These are phyloP conservation scores for Ditylenchus weischeri DNA, from an alignment of 2,888 invertebrate species.

Conservation along the genomic window DNA sequence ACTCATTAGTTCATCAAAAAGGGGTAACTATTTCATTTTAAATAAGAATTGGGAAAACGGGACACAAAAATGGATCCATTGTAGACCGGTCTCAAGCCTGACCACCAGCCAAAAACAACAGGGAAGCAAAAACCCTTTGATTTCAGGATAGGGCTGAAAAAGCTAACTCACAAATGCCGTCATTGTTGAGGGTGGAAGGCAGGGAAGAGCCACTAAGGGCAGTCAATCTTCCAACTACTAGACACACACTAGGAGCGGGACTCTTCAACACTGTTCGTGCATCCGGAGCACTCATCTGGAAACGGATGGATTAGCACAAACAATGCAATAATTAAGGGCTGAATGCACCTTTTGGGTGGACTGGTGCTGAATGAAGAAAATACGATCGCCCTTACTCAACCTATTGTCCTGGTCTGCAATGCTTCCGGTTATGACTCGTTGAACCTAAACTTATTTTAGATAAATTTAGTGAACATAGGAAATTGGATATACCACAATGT, in stretches of 20 bases:
- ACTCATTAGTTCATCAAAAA: too few relatives aligned
- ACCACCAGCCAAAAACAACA: too few relatives aligned
- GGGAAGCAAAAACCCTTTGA: too few relatives aligned
- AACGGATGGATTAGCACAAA: conserved; percentile 12
- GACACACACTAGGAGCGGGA: conserved; percentile 26
- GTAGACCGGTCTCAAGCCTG: too few relatives aligned
- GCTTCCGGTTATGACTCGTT: conserved; percentile 31
- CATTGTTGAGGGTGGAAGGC: background rate
- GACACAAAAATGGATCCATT: too few relatives aligned
- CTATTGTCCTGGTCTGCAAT: conserved; percentile 36
- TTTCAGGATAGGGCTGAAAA: too few relatives aligned
- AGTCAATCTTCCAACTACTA: conserved; percentile 32
- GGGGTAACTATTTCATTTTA: too few relatives aligned
- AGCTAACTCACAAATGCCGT: background rate
- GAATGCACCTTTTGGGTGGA: conserved; percentile 33
- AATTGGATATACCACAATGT: conserved; percentile 15
- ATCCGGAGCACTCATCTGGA: conserved; percentile 34
- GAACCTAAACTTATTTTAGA: conserved; percentile 17
- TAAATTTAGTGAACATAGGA: background rate
- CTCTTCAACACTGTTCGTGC: conserved; percentile 31
- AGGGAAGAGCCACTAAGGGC: background rate
- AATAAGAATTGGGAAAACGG: too few relatives aligned
- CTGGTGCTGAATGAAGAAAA: conserved; percentile 37
- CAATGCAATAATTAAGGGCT: background rate
- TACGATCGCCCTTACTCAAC: conserved; percentile 31